phyloP scores from a whole-genome alignment of 2,113 vertebrate genomes.

The Ranitomeya variabilis region DNA sequence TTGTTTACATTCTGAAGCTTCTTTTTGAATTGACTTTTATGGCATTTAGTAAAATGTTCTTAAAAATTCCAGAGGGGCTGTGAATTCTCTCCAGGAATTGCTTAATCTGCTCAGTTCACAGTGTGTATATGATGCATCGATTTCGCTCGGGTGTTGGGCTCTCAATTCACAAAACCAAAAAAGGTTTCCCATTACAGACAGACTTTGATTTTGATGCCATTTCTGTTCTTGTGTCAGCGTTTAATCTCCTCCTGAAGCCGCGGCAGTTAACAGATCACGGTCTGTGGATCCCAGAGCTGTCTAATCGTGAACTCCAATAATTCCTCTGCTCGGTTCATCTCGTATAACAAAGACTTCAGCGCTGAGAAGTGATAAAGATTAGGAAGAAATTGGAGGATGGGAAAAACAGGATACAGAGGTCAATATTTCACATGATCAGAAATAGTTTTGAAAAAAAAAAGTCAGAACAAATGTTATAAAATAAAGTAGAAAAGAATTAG shows the following conservation, averaged over 20 bases:
- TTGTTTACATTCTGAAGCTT: background rate
- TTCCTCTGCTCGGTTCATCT: slow-evolving; percentile 17
- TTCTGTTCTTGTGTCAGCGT: slow-evolving; percentile 24
- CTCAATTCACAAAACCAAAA: slow-evolving; percentile 25
- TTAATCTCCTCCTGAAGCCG: slow-evolving; percentile 39
- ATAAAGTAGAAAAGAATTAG: no score
- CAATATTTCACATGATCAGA: background rate
- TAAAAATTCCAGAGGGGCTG: slow-evolving; percentile 24
- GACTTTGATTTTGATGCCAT: slow-evolving; percentile 28
- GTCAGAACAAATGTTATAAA: no score
- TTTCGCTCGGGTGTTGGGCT: slow-evolving; percentile 30
- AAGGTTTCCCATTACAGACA: slow-evolving; percentile 16
- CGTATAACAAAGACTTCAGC: slow-evolving; percentile 20
- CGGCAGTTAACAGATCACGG: slow-evolving; percentile 9
- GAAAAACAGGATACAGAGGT: background rate
- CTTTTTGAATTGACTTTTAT: slow-evolving; percentile 35
- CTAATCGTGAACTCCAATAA: slow-evolving; percentile 19
- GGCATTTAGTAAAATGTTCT: slow-evolving; percentile 35
- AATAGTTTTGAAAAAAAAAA: no score
- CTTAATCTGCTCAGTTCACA: slow-evolving; percentile 4
- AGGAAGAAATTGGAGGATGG: background rate
- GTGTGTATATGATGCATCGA: slow-evolving; percentile 39
- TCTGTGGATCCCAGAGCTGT: slow-evolving; percentile 19
- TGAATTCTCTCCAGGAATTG: slow-evolving; percentile 19
- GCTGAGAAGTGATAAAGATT: background rate